Evolutionary conservation across 2,888 invertebrate species (phyloP), one percentile per base, ranked within the genome.

Genomic region (Cyrtodaria siliqua): DNA sequence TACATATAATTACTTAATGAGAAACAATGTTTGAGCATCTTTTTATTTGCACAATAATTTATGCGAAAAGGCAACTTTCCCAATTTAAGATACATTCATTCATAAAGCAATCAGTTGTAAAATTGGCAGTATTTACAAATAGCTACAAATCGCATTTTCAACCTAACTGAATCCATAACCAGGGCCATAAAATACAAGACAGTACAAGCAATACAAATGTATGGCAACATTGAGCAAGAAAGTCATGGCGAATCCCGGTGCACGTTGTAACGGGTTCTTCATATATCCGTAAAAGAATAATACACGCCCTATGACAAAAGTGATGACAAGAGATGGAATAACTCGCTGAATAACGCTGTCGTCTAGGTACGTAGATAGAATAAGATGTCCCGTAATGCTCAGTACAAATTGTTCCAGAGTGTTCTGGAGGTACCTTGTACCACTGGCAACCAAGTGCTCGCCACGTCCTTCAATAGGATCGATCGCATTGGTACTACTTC

Each of bases 331-430:
- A 9, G 79, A 70, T 2, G 85, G 85, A n/a, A 85, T 78, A 4
- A 74, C 56, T 33, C 61, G 66, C 71, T 81, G 69, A 23, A 79
- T 66, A 9, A 47, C n/a, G 33, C 33, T 12, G 14, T 52, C 59
- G 0, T 44, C 33, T 16, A 85, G 38, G 62, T 79, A 85, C 16
- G 82, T 78, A 20, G 76, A 44, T 2, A 83, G 68, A 12, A 81
- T 74, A 26, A 84, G 24, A 49, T 85, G 85, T 3, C 74, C 79
- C 2, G 68, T 47, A 29, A 75, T 42, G 44, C 63, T 84, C 24
- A 84, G 26, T 8, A 82, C 27, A 16, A 84, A 55, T 60, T 84
- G 84, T 62, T 85, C 84, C 24, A 85, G 23, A 6, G 83, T 84
- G 57, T 85, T 85, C 47, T 73, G 79, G 1, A 83, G 42, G 27